Evolutionary conservation across 2,797 vertebrate genomes (phyloP).

Genomic region (Syncerus caffer): DNA sequence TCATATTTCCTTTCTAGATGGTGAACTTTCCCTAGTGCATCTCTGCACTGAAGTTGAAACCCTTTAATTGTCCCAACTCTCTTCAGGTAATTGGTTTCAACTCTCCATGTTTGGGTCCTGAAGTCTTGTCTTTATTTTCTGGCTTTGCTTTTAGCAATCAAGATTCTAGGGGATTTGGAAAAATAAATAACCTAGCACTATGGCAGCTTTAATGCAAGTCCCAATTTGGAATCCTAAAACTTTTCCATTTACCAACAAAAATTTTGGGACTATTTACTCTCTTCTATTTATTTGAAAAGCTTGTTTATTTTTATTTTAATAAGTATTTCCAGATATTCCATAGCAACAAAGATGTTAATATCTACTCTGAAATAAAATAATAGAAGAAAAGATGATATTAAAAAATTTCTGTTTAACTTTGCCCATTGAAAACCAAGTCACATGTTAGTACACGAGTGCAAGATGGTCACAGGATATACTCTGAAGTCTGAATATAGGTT

Average conservation of each 20-base stretch:
- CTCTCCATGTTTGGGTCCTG: neutral
- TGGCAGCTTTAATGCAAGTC: neutral
- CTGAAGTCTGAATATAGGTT: neutral
- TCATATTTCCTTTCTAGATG: neutral
- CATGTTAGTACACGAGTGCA: neutral
- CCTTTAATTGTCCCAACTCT: neutral
- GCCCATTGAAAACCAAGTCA: neutral
- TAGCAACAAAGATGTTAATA: neutral
- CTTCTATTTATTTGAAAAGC: neutral
- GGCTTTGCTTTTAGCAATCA: neutral
- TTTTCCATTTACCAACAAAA: neutral
- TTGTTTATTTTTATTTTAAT: neutral
- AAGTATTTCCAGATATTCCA: neutral
- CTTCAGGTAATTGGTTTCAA: neutral
- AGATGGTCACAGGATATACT: neutral
- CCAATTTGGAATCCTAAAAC: neutral
- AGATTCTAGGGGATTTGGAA: neutral
- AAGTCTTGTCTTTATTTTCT: neutral
- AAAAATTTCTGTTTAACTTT: neutral
- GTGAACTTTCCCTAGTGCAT: neutral
- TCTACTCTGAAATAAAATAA: neutral
- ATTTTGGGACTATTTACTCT: neutral
- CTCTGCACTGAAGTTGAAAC: neutral
- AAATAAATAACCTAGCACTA: neutral
- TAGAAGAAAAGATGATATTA: neutral